Percentiles rank a stretch among this genome's conserved stretches.
Conservation (phyloP, 2,888 invertebrate genomes). For the Malthinus seriepunctatus region DNA sequence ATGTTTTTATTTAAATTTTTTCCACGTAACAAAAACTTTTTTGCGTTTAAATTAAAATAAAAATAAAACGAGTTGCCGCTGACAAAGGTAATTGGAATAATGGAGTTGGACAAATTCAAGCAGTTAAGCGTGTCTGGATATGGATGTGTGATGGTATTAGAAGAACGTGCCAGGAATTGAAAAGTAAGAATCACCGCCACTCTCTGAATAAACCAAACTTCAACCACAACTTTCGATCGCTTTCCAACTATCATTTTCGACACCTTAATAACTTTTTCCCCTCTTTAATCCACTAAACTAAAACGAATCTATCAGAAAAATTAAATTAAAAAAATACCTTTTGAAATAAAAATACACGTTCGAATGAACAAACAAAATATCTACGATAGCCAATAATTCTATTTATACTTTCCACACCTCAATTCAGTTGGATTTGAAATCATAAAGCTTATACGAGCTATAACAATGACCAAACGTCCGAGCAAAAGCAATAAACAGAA, state of each 20-base stretch:
- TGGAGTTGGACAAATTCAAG: slow-evolving; percentile 46
- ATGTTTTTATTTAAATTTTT: slow-evolving; percentile 4
- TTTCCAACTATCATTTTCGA: slow-evolving; percentile 19
- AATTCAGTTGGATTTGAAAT: slow-evolving; percentile 43
- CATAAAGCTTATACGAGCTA: slow-evolving; percentile 49
- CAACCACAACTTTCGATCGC: slow-evolving; percentile 32
- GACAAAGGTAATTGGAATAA: slow-evolving; percentile 30
- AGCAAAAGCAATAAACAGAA: slow-evolving; percentile 53
- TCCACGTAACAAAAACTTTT: neutral
- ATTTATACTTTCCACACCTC: slow-evolving; percentile 52
- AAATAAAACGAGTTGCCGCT: slow-evolving; percentile 20
- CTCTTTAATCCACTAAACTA: slow-evolving; percentile 32
- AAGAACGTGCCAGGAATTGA: slow-evolving; percentile 53
- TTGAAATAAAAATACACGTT: slow-evolving; percentile 51
- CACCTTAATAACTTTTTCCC: slow-evolving; percentile 19
- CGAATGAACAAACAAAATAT: slow-evolving; percentile 54
- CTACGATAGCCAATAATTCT: slow-evolving; percentile 54
- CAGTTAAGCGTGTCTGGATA: slow-evolving; percentile 48
- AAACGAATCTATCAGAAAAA: slow-evolving; percentile 31
- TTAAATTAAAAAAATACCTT: slow-evolving; percentile 38
- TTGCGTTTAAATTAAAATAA: neutral
- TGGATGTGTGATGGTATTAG: slow-evolving; percentile 54
- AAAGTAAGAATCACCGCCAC: slow-evolving; percentile 52
- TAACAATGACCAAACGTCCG: slow-evolving; percentile 47
- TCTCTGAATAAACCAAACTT: slow-evolving; percentile 43